Conservation (phyloP, 2,113 vertebrate species). For the Sapayoa aenigma region DNA sequence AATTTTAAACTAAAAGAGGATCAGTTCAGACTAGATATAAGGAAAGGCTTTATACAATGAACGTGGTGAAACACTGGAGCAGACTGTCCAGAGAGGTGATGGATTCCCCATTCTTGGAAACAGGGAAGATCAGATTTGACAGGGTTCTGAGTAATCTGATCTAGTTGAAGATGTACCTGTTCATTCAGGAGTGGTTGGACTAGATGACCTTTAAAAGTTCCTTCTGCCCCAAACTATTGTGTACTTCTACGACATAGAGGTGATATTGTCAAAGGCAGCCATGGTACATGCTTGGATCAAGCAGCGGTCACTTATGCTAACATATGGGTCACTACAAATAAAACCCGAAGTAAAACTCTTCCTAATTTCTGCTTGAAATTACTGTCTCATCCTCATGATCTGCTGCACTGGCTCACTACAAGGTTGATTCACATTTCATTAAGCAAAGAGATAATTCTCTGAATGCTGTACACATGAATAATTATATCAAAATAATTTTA, state of each 20-base stretch:
- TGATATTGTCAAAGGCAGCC: neutral
- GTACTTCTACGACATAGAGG: neutral
- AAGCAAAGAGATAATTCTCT: neutral
- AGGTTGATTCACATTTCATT: neutral
- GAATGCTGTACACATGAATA: neutral
- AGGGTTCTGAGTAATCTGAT: neutral
- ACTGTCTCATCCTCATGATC: neutral
- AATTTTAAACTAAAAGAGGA: neutral
- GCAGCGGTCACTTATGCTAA: neutral
- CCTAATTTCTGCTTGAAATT: neutral
- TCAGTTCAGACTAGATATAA: neutral
- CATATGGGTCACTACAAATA: neutral
- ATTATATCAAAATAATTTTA: neutral
- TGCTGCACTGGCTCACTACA: neutral
- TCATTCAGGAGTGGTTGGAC: neutral
- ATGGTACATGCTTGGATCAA: fast-evolving
- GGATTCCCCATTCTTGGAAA: neutral
- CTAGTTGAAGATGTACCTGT: neutral
- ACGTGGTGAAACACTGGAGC: no score
- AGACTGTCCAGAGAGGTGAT: neutral
- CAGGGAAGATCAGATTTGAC: neutral
- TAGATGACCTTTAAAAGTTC: neutral
- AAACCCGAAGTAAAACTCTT: neutral
- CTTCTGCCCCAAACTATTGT: neutral
- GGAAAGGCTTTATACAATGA: neutral